Conservation (phyloP, 2,113 vertebrate genomes). For the Ploceus nigricollis region DNA sequence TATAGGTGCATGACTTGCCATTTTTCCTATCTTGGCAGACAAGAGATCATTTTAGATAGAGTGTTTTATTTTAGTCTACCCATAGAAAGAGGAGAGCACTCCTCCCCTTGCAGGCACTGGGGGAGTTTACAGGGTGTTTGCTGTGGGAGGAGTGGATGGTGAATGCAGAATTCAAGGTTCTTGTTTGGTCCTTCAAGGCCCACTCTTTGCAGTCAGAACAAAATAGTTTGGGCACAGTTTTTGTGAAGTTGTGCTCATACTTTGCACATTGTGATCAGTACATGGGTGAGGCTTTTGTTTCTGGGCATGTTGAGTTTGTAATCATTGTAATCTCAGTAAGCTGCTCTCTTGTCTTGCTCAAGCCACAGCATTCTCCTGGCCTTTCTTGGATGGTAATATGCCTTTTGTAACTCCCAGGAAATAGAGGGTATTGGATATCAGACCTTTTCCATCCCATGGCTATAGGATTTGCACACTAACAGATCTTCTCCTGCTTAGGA, state of each 20-base stretch:
- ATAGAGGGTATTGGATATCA: background rate
- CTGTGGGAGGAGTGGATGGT: background rate
- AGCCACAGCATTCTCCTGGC: background rate
- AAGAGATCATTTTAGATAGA: background rate
- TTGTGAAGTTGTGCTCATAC: background rate
- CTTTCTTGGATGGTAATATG: background rate
- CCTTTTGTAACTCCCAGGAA: background rate
- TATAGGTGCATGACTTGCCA: background rate
- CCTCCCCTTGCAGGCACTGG: background rate
- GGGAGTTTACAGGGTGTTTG: background rate
- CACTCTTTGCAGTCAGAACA: background rate
- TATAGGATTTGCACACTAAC: background rate
- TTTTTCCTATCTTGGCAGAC: background rate
- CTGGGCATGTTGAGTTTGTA: background rate
- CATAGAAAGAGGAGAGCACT: background rate
- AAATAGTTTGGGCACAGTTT: background rate
- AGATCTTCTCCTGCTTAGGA: background rate
- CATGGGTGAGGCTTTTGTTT: background rate
- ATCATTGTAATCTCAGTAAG: background rate
- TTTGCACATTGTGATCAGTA: background rate
- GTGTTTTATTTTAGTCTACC: background rate
- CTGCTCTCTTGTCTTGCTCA: background rate
- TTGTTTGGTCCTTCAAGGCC: background rate
- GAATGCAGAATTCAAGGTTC: background rate
- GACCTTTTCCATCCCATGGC: background rate